phyloP scores from a whole-genome alignment of 92 coral and sea anemone genomes.

The Porites cylindrica region DNA sequence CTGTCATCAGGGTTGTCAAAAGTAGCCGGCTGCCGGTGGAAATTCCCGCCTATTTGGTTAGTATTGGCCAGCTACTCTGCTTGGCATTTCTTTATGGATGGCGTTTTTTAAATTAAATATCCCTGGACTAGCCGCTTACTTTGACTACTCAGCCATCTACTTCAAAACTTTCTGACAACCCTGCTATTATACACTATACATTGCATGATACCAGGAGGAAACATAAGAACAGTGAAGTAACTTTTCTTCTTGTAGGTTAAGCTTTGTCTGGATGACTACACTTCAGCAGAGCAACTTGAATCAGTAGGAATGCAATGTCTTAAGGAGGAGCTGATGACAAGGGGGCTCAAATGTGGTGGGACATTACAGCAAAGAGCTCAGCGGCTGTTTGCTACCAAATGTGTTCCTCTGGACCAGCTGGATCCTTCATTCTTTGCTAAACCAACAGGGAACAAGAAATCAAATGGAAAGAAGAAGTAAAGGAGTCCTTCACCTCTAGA shows the following conservation, averaged over 20 bases:
- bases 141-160: too few relatives aligned
- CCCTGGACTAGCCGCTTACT: too few relatives aligned
- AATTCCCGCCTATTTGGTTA: too few relatives aligned
- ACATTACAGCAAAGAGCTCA: conserved; percentile 98
- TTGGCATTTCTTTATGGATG: too few relatives aligned
- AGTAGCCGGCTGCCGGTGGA: too few relatives aligned
- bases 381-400: conserved; percentile 90
- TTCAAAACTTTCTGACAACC: too few relatives aligned
- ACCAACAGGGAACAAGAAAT: conserved; percentile 70
- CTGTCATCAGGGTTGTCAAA: too few relatives aligned
- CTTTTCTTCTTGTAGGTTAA: conserved; percentile 7
- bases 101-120: too few relatives aligned
- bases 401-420: conserved; percentile 82
- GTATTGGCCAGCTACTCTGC: too few relatives aligned
- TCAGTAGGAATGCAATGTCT: conserved; percentile 83
- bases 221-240: background rate
- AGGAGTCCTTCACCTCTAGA: background rate
- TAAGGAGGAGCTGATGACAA: conserved; percentile 76
- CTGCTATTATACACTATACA: too few relatives aligned
- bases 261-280: conserved; percentile 72
- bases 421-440: conserved; percentile 94
- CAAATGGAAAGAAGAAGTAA: conserved; percentile 74
- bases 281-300: conserved; percentile 78
- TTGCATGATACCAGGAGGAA: too few relatives aligned
- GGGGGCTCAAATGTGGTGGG: conserved; percentile 98